A percentile compares a stretch with the other conserved stretches of the same genome.
Conservation (phyloP, 2,113 vertebrate species). For the Vulpes vulpes region DNA sequence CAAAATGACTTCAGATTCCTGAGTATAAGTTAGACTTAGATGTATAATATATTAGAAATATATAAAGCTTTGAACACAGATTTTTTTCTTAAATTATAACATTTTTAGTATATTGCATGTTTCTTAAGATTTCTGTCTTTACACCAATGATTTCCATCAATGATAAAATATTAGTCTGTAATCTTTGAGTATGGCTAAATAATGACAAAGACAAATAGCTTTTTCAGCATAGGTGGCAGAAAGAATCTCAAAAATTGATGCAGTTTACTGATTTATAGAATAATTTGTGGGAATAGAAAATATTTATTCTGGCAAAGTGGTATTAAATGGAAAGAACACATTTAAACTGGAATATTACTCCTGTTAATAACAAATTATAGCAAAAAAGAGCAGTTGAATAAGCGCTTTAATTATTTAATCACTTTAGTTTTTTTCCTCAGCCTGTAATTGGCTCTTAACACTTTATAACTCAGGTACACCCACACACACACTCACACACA, state of each 20-base stretch:
- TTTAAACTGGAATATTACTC: not conserved
- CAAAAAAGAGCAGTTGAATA: not conserved
- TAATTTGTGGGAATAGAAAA: not conserved
- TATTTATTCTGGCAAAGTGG: not conserved
- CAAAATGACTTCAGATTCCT: not conserved
- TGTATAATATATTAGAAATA: not conserved
- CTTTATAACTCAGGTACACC: not conserved
- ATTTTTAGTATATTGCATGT: not conserved
- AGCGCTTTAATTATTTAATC: constrained; percentile 30
- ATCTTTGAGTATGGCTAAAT: not conserved
- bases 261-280: not conserved
- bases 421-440: not conserved
- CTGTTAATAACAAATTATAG: not conserved
- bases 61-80: not conserved
- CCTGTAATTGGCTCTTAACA: not conserved
- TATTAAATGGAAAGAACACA: not conserved
- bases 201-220: not conserved
- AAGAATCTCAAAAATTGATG: not conserved
- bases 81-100: not conserved
- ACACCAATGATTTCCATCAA: not conserved
- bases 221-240: not conserved
- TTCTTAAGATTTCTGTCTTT: not conserved
- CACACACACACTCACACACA: not conserved
- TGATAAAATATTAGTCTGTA: not conserved
- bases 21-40: not conserved